Percentiles rank a stretch among this genome's conserved stretches.
These are phyloP conservation scores for Acleris laterana DNA, from an alignment of 2,888 invertebrate species.

Conservation along the genomic window DNA sequence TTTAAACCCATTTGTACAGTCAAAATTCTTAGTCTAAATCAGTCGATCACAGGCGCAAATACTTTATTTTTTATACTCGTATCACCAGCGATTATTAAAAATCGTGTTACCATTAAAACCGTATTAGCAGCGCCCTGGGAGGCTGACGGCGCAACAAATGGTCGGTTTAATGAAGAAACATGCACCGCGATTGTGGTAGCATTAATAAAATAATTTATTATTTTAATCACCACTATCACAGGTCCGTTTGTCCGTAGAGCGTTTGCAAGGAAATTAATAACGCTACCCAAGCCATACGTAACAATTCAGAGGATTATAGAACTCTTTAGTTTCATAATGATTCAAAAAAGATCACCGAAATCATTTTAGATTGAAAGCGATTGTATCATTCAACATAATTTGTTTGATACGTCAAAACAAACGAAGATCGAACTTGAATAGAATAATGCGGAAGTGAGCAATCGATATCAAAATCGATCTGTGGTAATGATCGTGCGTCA, in stretches of 20 bases:
- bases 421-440: conserved; percentile 51
- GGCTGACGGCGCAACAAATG: conserved; percentile 67
- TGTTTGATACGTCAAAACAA: conserved; percentile 52
- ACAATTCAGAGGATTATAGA: neutral
- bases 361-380: conserved; percentile 15
- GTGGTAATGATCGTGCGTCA: conserved; percentile 68
- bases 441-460: conserved; percentile 74
- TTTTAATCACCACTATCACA: conserved; percentile 53
- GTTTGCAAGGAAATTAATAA: conserved; percentile 10
- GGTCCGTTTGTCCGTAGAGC: conserved; percentile 25
- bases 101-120: conserved; percentile 63
- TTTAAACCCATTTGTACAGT: no score
- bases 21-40: neutral
- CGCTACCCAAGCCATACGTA: neutral
- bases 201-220: conserved; percentile 69
- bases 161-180: conserved; percentile 70
- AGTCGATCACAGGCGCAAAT: conserved; percentile 21
- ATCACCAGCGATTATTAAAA: conserved; percentile 47
- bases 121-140: conserved; percentile 67
- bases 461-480: conserved; percentile 76
- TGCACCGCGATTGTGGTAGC: conserved; percentile 57
- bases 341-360: neutral
- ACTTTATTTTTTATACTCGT: conserved; percentile 18
- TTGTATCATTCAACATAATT: conserved; percentile 41
- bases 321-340: neutral